phyloP scores from a whole-genome alignment of 2,888 invertebrate species.

The Pilophorus perplexus region DNA sequence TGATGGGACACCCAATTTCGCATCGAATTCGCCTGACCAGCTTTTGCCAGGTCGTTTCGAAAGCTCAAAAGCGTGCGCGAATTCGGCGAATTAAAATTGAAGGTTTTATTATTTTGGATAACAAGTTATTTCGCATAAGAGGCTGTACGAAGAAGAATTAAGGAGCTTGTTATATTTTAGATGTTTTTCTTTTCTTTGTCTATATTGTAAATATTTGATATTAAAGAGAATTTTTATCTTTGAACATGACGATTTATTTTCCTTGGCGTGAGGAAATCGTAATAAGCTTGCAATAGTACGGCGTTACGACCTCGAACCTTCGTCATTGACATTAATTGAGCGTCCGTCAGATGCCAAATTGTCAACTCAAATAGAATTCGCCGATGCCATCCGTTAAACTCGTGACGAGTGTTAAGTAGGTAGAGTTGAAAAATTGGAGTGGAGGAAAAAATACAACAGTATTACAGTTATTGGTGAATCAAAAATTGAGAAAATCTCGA shows the following conservation, averaged over 20 bases:
- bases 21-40: neutral
- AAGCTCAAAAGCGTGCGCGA: neutral
- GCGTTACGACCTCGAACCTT: constrained; percentile 15
- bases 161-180: constrained; percentile 36
- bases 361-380: constrained; percentile 6
- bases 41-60: too few relatives aligned
- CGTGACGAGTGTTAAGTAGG: too few relatives aligned
- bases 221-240: constrained; percentile 41
- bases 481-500: too few relatives aligned
- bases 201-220: constrained; percentile 41
- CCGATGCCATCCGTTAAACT: too few relatives aligned
- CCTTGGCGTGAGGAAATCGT: too few relatives aligned
- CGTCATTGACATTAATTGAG: constrained; percentile 19
- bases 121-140: neutral
- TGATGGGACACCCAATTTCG: neutral
- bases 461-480: too few relatives aligned
- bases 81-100: neutral
- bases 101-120: too few relatives aligned
- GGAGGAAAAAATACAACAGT: too few relatives aligned
- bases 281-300: too few relatives aligned
- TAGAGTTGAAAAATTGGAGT: too few relatives aligned
- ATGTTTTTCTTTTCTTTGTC: constrained; percentile 34
- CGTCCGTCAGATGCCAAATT: constrained; percentile 11
- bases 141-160: constrained; percentile 28
- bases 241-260: too few relatives aligned